A percentile compares a stretch with the other conserved stretches of the same genome.
Conservation (phyloP, 1,140 invertebrate genomes). For the Drosophila pseudoananassae region DNA sequence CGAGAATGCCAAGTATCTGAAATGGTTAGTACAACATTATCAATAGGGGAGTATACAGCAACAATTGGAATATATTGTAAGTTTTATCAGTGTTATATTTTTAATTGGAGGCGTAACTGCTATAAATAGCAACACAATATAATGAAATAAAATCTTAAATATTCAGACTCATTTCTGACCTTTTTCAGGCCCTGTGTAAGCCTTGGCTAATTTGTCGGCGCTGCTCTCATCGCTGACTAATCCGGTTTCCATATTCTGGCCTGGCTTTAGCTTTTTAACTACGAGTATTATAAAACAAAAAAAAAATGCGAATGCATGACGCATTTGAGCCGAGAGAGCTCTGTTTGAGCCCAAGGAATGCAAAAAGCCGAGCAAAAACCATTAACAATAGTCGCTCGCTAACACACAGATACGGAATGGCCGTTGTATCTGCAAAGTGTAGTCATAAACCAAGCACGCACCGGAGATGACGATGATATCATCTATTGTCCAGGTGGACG, state of each 20-base stretch:
- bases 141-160: background rate
- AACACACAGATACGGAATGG: constrained; percentile 17
- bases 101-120: constrained; percentile 20
- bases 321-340: constrained; percentile 57
- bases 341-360: constrained; percentile 41
- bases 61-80: constrained; percentile 5
- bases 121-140: background rate
- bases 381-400: constrained; percentile 54
- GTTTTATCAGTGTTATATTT: constrained; percentile 10
- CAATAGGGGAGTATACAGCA: background rate
- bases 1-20: constrained; percentile 71
- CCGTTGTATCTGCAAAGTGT: constrained; percentile 21
- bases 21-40: constrained; percentile 8
- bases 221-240: constrained; percentile 39
- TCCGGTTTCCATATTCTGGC: constrained; percentile 58
- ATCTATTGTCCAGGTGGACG: constrained; percentile 48
- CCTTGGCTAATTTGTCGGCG: constrained; percentile 21
- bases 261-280: constrained; percentile 32
- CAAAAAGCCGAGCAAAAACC: constrained; percentile 48
- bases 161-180: background rate
- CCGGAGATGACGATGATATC: constrained; percentile 73
- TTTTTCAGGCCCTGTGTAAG: constrained; percentile 10
- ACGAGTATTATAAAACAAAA: constrained; percentile 40
- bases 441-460: constrained; percentile 61
- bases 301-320: constrained; percentile 59